These are phyloP conservation scores for Philopedon plagiatum DNA, from an alignment of 2,888 invertebrate genomes.

Conservation along the genomic window DNA sequence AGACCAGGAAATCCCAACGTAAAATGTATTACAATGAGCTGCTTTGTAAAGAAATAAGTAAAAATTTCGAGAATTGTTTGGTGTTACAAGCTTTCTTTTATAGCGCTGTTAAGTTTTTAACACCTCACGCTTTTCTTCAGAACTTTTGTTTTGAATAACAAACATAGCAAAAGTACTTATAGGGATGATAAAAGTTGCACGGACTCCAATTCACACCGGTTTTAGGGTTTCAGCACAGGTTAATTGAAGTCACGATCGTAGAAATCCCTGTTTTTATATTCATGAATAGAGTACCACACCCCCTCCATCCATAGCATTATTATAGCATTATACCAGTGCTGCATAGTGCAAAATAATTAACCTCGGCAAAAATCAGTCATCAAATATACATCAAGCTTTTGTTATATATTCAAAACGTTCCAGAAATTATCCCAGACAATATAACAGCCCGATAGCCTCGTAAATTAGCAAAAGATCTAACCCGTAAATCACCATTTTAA, in stretches of 20 bases:
- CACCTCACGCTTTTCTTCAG: conserved; percentile 13
- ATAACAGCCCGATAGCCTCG: background rate
- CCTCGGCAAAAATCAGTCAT: background rate
- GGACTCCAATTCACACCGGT: background rate
- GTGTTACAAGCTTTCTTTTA: conserved; percentile 16
- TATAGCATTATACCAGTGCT: no score
- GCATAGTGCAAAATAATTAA: no score
- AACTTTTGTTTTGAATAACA: conserved; percentile 14
- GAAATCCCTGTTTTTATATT: no score
- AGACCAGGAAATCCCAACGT: conserved; percentile 16
- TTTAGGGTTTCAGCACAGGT: background rate
- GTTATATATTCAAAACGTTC: background rate
- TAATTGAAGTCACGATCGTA: no score
- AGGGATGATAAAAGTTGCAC: background rate
- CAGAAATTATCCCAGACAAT: conserved; percentile 7
- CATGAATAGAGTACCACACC: no score
- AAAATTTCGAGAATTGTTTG: conserved; percentile 15
- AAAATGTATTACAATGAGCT: conserved; percentile 19
- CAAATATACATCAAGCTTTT: background rate
- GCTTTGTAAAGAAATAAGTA: conserved; percentile 11
- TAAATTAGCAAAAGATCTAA: background rate
- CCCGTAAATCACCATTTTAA: background rate
- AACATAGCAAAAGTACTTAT: conserved; percentile 2
- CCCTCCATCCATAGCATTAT: no score
- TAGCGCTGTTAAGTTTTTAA: conserved; percentile 21